Conservation (phyloP, 2,113 vertebrate genomes). For the Mormyrus iriodes region DNA sequence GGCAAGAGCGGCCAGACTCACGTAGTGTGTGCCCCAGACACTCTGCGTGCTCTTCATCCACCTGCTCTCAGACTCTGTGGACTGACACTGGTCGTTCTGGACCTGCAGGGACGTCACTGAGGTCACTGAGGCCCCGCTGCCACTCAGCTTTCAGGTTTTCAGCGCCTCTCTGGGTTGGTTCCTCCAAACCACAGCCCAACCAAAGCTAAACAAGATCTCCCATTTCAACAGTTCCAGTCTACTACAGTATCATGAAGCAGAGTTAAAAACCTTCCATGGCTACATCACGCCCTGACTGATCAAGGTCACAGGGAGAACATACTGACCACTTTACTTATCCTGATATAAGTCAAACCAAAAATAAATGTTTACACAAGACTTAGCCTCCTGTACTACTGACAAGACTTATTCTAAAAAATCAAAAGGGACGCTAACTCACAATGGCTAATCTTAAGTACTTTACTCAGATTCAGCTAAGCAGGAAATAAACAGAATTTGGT, state of each 20-base stretch:
- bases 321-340: not conserved
- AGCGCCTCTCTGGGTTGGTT: not conserved
- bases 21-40: conserved; percentile 72
- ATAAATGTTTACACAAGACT: not conserved
- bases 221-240: not conserved
- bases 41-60: conserved; percentile 81
- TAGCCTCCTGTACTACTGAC: not conserved
- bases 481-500: not conserved
- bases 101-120: conserved; percentile 55
- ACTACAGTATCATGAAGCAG: not conserved
- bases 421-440: not conserved
- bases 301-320: not conserved
- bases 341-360: not conserved
- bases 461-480: not conserved
- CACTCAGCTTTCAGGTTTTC: not conserved
- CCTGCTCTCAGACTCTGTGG: conserved; percentile 67
- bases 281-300: not conserved
- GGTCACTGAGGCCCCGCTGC: not conserved
- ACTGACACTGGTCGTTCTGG: conserved; percentile 95
- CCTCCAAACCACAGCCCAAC: not conserved
- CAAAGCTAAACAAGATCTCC: not conserved
- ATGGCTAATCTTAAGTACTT: not conserved
- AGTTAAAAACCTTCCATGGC: not conserved
- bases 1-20: conserved; percentile 47
- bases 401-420: not conserved